These are phyloP conservation scores for Homarus gammarus DNA, from an alignment of 2,888 invertebrate genomes.

Conservation along the genomic window DNA sequence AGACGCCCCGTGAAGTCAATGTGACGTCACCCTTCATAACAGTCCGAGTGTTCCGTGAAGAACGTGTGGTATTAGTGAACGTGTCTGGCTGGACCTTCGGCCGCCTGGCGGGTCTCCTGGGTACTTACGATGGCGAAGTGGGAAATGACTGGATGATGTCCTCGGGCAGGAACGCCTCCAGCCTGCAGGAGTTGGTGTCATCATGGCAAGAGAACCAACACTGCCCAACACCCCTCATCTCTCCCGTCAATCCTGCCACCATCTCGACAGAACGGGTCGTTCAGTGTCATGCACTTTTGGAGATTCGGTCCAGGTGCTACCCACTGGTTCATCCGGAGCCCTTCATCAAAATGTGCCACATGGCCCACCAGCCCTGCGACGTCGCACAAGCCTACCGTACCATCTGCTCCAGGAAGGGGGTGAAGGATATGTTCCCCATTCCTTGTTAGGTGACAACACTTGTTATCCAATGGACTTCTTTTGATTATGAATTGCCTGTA, in stretches of 20 bases:
- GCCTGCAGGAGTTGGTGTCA: conserved; percentile 40
- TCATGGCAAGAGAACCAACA: conserved; percentile 46
- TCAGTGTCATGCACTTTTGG: conserved; percentile 30
- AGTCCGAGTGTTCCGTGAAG: conserved; percentile 3
- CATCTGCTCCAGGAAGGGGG: conserved; percentile 25
- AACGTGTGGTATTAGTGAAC: conserved; percentile 41
- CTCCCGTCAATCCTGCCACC: not conserved
- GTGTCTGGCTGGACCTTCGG: conserved; percentile 53
- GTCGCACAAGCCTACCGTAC: conserved; percentile 25
- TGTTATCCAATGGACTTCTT: not conserved
- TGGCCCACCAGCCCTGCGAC: not conserved
- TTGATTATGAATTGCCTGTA: not conserved
- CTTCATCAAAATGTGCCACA: conserved; percentile 43
- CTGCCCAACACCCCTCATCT: conserved; percentile 38
- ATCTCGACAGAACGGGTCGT: not conserved
- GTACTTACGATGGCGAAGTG: conserved; percentile 41
- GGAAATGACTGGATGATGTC: conserved; percentile 47
- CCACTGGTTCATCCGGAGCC: conserved; percentile 41
- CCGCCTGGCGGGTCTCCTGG: conserved; percentile 45
- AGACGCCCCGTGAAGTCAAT: not conserved
- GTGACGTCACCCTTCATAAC: conserved; percentile 20
- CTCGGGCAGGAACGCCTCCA: conserved; percentile 49
- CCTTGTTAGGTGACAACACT: not conserved
- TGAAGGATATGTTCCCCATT: conserved; percentile 17
- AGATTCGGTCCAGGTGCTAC: conserved; percentile 16